A percentile compares a stretch with the other conserved stretches of the same genome.
phyloP scores from a whole-genome alignment of 2,797 vertebrate species.

The Phrynocephalus forsythii region DNA sequence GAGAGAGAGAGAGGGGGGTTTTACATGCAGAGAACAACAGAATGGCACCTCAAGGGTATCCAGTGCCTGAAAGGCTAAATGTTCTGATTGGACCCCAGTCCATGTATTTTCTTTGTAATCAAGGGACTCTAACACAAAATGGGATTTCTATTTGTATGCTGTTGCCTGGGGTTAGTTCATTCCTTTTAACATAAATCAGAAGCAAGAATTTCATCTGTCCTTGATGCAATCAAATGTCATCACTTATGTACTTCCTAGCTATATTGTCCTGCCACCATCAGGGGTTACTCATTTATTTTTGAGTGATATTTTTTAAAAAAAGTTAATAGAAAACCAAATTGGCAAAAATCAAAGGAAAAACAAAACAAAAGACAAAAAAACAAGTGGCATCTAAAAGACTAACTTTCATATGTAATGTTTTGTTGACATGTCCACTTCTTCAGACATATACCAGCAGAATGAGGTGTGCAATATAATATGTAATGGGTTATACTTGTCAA shows the following conservation, averaged over 20 bases:
- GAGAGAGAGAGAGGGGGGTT: neutral
- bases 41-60: neutral
- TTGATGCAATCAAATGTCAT: neutral
- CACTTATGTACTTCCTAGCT: neutral
- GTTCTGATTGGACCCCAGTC: neutral
- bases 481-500: too few relatives aligned
- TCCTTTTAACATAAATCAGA: neutral
- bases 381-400: too few relatives aligned
- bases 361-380: neutral
- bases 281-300: neutral
- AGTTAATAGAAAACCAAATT: neutral
- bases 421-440: too few relatives aligned
- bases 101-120: fast-evolving
- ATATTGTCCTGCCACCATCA: neutral
- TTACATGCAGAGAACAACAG: neutral
- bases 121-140: neutral
- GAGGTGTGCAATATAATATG: too few relatives aligned
- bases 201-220: constrained; percentile 11
- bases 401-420: too few relatives aligned
- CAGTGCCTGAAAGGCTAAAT: neutral
- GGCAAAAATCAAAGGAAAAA: too few relatives aligned
- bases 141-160: neutral
- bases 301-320: neutral
- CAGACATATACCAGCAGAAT: too few relatives aligned
- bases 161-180: neutral